Conservation (phyloP, 1,140 invertebrate genomes). For the Caenorhabditis brenneri region DNA sequence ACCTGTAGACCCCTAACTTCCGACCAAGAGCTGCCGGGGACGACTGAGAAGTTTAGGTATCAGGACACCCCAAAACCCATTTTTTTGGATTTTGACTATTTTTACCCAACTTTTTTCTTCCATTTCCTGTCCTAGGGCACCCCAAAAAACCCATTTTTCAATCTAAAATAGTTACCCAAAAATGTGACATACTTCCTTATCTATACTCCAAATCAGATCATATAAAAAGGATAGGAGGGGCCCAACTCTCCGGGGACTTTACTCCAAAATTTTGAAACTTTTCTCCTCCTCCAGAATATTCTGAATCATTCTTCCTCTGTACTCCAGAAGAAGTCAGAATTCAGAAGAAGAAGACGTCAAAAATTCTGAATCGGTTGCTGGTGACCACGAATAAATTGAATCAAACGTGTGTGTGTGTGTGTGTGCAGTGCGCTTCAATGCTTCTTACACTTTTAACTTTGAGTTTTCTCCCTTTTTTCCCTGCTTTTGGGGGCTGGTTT, state of each 20-base stretch:
- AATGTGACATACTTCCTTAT: neutral
- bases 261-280: neutral
- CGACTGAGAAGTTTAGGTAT: too few relatives aligned
- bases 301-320: neutral
- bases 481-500: neutral
- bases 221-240: too few relatives aligned
- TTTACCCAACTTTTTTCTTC: too few relatives aligned
- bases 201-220: neutral
- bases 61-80: too few relatives aligned
- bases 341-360: neutral
- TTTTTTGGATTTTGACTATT: too few relatives aligned
- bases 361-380: too few relatives aligned
- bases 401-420: too few relatives aligned
- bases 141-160: neutral
- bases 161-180: too few relatives aligned
- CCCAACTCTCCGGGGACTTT: too few relatives aligned
- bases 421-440: slow-evolving; percentile 24
- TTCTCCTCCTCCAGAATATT: neutral
- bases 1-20: too few relatives aligned
- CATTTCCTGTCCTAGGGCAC: neutral
- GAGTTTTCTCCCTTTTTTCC: neutral
- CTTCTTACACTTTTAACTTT: slow-evolving; percentile 41
- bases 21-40: too few relatives aligned
- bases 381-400: neutral
- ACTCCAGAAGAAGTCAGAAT: neutral